phyloP scores from a whole-genome alignment of 2,113 vertebrate genomes.

The Hippocampus barbouri region DNA sequence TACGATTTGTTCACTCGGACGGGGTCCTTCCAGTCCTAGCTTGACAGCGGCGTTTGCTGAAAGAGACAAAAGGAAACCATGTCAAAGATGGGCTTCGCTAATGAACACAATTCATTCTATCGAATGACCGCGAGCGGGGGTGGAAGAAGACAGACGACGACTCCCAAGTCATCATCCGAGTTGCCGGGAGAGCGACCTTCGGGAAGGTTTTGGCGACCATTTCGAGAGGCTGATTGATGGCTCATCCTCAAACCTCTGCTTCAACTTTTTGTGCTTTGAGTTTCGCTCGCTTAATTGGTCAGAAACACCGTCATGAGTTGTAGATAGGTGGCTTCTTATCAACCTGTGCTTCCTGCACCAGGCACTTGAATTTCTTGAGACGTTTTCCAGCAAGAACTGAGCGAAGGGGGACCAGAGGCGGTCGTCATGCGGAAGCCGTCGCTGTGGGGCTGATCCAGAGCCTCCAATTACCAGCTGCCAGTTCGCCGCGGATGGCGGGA shows the following conservation, averaged over 20 bases:
- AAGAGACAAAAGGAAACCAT: background rate
- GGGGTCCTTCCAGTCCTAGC: slow-evolving; percentile 10
- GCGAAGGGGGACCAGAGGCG: too few relatives aligned
- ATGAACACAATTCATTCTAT: slow-evolving; percentile 51
- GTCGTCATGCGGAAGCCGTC: too few relatives aligned
- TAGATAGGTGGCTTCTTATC: too few relatives aligned
- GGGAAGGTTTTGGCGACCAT: background rate
- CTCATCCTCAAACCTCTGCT: background rate
- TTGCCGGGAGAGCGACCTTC: background rate
- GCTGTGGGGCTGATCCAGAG: too few relatives aligned
- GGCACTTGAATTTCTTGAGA: too few relatives aligned
- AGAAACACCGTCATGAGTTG: background rate
- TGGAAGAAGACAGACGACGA: slow-evolving; percentile 10
- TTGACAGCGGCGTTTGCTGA: background rate
- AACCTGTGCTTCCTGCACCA: too few relatives aligned
- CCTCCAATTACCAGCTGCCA: too few relatives aligned
- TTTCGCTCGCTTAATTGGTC: background rate
- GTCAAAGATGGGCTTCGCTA: slow-evolving; percentile 27
- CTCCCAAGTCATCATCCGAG: background rate
- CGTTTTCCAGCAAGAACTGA: too few relatives aligned
- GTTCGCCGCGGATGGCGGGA: too few relatives aligned
- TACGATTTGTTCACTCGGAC: slow-evolving; percentile 34
- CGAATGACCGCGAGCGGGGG: slow-evolving; percentile 37
- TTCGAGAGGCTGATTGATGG: background rate
- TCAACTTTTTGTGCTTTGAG: background rate